Evolutionary conservation across 1,140 invertebrate genomes (phyloP).

Genomic region (Zaprionus africanus): DNA sequence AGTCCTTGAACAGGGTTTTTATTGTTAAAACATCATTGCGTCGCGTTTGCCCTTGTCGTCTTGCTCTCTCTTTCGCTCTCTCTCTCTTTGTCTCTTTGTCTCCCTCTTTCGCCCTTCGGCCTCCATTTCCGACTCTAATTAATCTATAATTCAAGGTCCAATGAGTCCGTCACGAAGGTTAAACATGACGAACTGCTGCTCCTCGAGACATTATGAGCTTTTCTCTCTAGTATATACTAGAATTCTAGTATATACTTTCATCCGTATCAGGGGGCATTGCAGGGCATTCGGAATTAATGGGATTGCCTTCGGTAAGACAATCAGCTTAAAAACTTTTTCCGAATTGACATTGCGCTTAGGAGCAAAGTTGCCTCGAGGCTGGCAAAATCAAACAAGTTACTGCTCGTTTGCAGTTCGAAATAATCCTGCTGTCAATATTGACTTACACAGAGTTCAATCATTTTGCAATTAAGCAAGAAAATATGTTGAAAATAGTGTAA

Average conservation of each 20-base stretch:
- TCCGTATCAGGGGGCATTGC: slow-evolving; percentile 3
- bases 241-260: neutral
- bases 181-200: slow-evolving; percentile 53
- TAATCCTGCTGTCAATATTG: slow-evolving; percentile 2
- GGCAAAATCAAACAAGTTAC: slow-evolving; percentile 17
- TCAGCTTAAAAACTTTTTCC: slow-evolving; percentile 20
- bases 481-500: neutral
- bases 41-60: slow-evolving; percentile 25
- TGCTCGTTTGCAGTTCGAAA: slow-evolving; percentile 5
- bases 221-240: neutral
- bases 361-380: neutral
- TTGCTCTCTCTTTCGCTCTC: slow-evolving; percentile 6
- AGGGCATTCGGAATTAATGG: slow-evolving; percentile 16
- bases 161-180: slow-evolving; percentile 71
- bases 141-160: slow-evolving; percentile 80
- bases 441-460: neutral
- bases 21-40: slow-evolving; percentile 44
- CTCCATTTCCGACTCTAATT: slow-evolving; percentile 68
- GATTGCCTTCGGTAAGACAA: slow-evolving; percentile 23
- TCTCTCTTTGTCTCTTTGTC: slow-evolving; percentile 12
- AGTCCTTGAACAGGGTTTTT: slow-evolving; percentile 72
- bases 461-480: neutral
- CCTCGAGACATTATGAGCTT: slow-evolving; percentile 21
- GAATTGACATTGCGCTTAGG: slow-evolving; percentile 17
- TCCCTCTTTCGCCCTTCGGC: slow-evolving; percentile 4